Evolutionary conservation across 2,113 vertebrate genomes (phyloP), one percentile per base, ranked within the genome.

Genomic region (Meleagris gallopavo): DNA sequence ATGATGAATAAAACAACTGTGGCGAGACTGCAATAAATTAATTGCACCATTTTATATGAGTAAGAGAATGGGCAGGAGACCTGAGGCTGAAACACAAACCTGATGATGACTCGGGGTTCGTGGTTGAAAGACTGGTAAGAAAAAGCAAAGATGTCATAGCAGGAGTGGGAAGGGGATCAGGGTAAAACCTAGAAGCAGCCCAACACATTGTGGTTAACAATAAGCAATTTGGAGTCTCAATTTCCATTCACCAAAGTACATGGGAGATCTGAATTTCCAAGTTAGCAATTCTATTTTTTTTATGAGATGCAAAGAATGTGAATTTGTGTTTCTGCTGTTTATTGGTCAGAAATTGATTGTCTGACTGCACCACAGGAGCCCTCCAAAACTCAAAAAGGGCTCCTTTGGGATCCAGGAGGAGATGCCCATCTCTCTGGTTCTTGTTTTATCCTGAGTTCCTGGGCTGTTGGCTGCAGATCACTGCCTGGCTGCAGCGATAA

Each of bases 1-100:
- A n/a, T 94, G 95, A 98, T 97, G 97, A 92, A 96, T 97, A 98
- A 97, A 98, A 95, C 97, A 97, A 98, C 97, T 97, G 96, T 94
- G 94, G 95, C 4, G 71, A 97, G 87, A 55, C 96, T 93, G 80
- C 80, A 93, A 90, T 97, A 96, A 97, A 97, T 97, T 97, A 98
- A 97, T 96, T 96, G 91, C 70, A 65, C 88, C 40, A 2, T 95
- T 97, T 97, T 90, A 89, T 90, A 69, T 83, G 96, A 96, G 88
- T 82, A 95, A 86, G 92, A 95, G 93, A 90, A 89, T 13, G 89
- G 92, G 86, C 92, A 64, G 94, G 96, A 92, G 83, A 87, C 41
- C 24, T 86, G 86, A 86, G 64, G 55, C 65, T 94, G 94, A 96
- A 96, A 97, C 88, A 72, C 67, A 91, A 88, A 43, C 72, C 84